Percentiles rank a stretch among this genome's conserved stretches.
These are phyloP conservation scores for Penelope pileata DNA, from an alignment of 2,113 vertebrate genomes.

Conservation along the genomic window DNA sequence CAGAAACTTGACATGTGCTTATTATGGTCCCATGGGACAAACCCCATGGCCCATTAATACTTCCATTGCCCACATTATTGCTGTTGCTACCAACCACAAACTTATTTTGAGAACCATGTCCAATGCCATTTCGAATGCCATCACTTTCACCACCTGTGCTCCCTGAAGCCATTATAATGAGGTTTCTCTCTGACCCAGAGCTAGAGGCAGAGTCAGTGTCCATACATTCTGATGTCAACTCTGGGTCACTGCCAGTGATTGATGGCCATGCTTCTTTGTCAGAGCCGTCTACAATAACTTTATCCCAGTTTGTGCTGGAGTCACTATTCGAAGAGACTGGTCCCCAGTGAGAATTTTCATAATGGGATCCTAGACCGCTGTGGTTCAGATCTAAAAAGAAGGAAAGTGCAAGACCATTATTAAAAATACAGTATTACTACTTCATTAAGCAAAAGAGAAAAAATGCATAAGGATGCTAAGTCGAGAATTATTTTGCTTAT, in stretches of 20 bases:
- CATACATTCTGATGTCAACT: conserved; percentile 94
- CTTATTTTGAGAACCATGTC: conserved; percentile 83
- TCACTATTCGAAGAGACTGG: conserved; percentile 90
- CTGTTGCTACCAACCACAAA: conserved; percentile 87
- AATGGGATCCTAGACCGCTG: conserved; percentile 90
- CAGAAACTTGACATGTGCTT: conserved; percentile 88
- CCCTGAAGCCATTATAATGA: conserved; percentile 84
- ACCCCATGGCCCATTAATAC: conserved; percentile 83
- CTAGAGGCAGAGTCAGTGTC: conserved; percentile 93
- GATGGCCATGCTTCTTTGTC: conserved; percentile 89
- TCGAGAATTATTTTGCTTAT: neutral
- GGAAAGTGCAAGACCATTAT: conserved; percentile 36
- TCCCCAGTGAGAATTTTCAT: conserved; percentile 94
- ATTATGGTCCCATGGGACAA: conserved; percentile 80
- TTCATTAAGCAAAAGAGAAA: neutral
- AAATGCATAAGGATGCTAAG: neutral
- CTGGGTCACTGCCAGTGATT: conserved; percentile 87
- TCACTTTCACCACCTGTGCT: conserved; percentile 83
- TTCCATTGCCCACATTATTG: conserved; percentile 92
- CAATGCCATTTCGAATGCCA: conserved; percentile 85
- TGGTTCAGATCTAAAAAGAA: conserved; percentile 88
- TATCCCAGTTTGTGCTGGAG: conserved; percentile 92
- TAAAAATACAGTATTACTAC: neutral
- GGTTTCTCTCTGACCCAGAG: conserved; percentile 90
- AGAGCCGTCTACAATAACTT: conserved; percentile 89